Evolutionary conservation across 2,888 invertebrate genomes (phyloP), one percentile per base, ranked within the genome.

Genomic region (Ochropleura leucogaster): DNA sequence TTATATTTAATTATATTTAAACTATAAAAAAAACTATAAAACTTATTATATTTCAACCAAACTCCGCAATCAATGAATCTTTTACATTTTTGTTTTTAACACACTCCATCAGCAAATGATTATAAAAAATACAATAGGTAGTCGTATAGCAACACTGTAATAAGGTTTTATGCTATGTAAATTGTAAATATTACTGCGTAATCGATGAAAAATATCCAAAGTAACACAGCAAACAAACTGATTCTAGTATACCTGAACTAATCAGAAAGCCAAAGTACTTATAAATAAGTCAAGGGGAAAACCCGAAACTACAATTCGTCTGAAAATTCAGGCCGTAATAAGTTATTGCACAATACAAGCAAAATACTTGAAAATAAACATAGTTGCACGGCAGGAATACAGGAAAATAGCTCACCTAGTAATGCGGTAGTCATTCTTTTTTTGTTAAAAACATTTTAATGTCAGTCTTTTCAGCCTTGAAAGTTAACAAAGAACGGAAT

Each of bases 401-500:
- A 42, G 10, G 47, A 40, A 72, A 20, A 64, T 20, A 74, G 55
- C 18, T 14, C 40, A 65, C 46, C 49, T 12, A 46, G 60, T 62
- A 59, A 70, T 49, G 63, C 59, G 66, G 66, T 46, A 57, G 66
- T 72, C 49, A 67, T 63, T 12, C n/a, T 42, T 42, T 55, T 69
- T 74, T 68, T 70, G 69, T 68, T 71, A 9, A 72, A 60, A 80
- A 40, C 16, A 18, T 68, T 84, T 71, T 68, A 74, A 67, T 82
- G 77, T 57, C 82, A 77, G 63, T 62, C 63, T 80, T 72, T 85
- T 74, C 75, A 77, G 83, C 70, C 73, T 78, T 74, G 72, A 70
- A 60, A 53, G 65, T 55, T 62, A 16, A 72, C 85, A 82, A 81
- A 72, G 76, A 46, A 44, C 44, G 74, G 53, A 71, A 68, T 77